Evolutionary conservation across 2,113 vertebrate species (phyloP), one percentile per base, ranked within the genome.

Genomic region (Falcunculus frontatus): DNA sequence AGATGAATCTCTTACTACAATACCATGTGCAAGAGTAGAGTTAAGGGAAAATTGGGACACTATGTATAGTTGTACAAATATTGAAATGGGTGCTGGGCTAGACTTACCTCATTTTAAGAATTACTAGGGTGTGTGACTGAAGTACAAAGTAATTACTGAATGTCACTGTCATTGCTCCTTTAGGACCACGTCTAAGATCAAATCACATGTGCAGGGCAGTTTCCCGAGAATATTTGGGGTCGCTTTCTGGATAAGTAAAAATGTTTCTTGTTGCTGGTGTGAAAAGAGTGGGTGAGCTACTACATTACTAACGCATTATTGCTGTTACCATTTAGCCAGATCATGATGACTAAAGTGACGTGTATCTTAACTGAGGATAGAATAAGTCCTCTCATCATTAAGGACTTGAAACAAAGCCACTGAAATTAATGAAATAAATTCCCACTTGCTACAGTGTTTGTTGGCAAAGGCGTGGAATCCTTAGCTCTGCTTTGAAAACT

Each of bases 291-390:
- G 63, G 42, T 79, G n/a, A 94, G 32, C 27, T 72, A 68, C 55
- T 49, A 70, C 37, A 2, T 27, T n/a, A 23, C 74, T 76, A 74
- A 57, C 0, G 0, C 29, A 18, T n/a, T 97, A 82, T 81, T 87
- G 42, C 84, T 93, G 63, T 83, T 94, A 96, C 92, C 47, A 29
- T 97, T 94, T 95, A 86, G 21, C 68, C 55, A 56, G 41, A 95
- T 96, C 76, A 75, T 9, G 56, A 67, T 90, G 94, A 75, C 89
- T 77, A 53, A 89, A 87, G 87, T 52, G 83, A 87, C 1, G 1
- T 84, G 37, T 27, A 14, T 41, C 52, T 81, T 64, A 52, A 79
- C 4, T 81, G 84, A 82, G 70, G 81, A 41, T 41, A 85, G 39
- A 84, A 16, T 68, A 56, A 85, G 53, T 85, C 41, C 41, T 85